Conservation (phyloP, 2,113 vertebrate species). For the Excalfactoria chinensis region DNA sequence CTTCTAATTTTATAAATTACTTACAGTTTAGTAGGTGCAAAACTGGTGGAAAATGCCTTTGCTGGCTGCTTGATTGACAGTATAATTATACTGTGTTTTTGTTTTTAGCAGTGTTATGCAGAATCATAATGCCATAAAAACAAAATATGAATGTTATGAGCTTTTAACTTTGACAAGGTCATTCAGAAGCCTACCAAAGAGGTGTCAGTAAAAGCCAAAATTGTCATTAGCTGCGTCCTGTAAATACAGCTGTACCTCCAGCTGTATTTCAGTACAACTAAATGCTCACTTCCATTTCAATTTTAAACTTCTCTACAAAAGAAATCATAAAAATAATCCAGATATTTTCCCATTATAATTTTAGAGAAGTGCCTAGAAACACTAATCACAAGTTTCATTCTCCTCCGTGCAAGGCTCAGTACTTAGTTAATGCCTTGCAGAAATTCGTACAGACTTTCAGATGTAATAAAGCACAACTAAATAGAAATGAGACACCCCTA, state of each 20-base stretch:
- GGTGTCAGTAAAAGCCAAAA: conserved; percentile 72
- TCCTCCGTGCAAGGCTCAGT: not conserved
- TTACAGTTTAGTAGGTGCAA: conserved; percentile 82
- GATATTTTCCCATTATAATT: not conserved
- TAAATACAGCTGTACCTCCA: conserved; percentile 55
- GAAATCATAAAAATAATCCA: not conserved
- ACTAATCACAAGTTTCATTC: not conserved
- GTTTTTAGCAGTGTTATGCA: conserved; percentile 83
- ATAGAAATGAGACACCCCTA: not conserved
- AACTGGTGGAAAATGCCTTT: conserved; percentile 80
- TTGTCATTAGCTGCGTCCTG: conserved; percentile 61
- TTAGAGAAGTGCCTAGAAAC: not conserved
- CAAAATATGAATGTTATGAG: conserved; percentile 80
- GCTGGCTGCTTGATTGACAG: conserved; percentile 79
- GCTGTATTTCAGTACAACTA: not conserved
- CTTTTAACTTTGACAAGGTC: conserved; percentile 86
- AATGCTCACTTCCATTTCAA: not conserved
- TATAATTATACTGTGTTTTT: conserved; percentile 82
- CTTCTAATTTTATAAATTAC: conserved; percentile 83
- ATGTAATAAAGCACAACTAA: not conserved
- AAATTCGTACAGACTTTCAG: not conserved
- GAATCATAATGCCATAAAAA: conserved; percentile 77
- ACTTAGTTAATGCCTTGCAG: not conserved
- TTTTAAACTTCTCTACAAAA: not conserved
- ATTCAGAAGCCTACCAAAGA: conserved; percentile 68